Percentiles rank a stretch among this genome's conserved stretches.
Evolutionary conservation across 1,140 invertebrate species (phyloP).

Genomic region (Heliconius himera): DNA sequence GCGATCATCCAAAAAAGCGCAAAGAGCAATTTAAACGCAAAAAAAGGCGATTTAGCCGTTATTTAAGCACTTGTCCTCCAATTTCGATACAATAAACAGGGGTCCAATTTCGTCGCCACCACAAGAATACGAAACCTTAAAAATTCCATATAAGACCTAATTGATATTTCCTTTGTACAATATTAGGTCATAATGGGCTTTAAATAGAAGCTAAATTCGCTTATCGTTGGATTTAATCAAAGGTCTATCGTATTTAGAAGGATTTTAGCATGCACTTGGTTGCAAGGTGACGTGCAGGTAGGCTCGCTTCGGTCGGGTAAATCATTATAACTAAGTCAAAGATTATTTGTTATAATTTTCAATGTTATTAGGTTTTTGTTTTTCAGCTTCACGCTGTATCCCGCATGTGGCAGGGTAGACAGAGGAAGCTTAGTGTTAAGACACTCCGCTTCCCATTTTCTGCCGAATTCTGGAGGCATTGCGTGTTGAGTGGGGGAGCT

Average conservation of each 20-base stretch:
- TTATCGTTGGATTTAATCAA: slow-evolving; percentile 16
- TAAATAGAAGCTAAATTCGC: not conserved
- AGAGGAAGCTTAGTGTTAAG: too few species aligned
- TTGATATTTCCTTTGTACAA: not conserved
- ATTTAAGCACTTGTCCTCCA: slow-evolving; percentile 18
- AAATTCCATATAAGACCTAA: slow-evolving; percentile 15
- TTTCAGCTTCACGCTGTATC: too few species aligned
- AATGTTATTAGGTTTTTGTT: not conserved
- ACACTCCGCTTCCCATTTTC: too few species aligned
- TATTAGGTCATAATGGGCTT: not conserved
- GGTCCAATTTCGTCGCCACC: slow-evolving; percentile 19
- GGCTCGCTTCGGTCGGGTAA: slow-evolving; percentile 26
- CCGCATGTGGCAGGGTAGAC: too few species aligned
- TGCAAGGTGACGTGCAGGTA: slow-evolving; percentile 39
- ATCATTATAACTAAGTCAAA: slow-evolving; percentile 32
- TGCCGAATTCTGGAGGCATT: too few species aligned
- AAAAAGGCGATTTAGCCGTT: not conserved
- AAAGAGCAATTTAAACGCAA: not conserved
- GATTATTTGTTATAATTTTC: slow-evolving; percentile 19
- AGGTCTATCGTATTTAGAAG: slow-evolving; percentile 21
- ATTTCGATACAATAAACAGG: slow-evolving; percentile 12
- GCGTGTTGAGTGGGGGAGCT: too few species aligned
- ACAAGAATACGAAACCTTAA: slow-evolving; percentile 22
- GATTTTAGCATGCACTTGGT: slow-evolving; percentile 37
- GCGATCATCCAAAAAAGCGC: not conserved